Conservation (phyloP, 1,140 invertebrate genomes). For the Hesperophylax magnus region DNA sequence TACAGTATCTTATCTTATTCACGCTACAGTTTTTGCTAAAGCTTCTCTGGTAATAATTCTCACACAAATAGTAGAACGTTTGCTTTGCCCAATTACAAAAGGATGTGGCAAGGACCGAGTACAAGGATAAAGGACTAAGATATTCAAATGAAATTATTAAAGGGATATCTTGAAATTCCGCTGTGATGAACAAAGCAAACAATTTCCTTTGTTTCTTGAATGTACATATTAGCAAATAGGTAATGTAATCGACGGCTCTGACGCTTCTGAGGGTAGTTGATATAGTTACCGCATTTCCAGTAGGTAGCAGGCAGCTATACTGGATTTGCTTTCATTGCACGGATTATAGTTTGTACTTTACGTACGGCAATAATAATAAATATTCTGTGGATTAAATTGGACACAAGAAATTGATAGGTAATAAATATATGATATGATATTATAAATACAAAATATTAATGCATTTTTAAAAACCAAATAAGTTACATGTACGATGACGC, state of each 20-base stretch:
- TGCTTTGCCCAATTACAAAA: constrained; percentile 53
- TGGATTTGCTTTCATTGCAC: too few relatives aligned
- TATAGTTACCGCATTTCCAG: background rate
- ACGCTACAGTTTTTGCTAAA: too few relatives aligned
- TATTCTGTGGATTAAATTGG: too few relatives aligned
- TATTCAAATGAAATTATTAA: constrained; percentile 52
- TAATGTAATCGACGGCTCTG: constrained; percentile 31
- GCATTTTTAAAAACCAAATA: too few relatives aligned
- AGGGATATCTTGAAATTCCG: constrained; percentile 47
- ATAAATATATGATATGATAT: too few relatives aligned
- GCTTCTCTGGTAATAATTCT: background rate
- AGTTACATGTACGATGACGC: too few relatives aligned
- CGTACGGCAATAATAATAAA: too few relatives aligned
- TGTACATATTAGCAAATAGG: constrained; percentile 30
- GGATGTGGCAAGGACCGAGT: constrained; percentile 46
- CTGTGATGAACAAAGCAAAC: constrained; percentile 44
- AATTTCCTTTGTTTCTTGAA: constrained; percentile 35
- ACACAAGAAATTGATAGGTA: too few relatives aligned
- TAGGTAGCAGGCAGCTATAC: too few relatives aligned
- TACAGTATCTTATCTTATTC: too few relatives aligned
- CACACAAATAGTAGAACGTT: constrained; percentile 27
- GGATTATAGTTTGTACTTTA: too few relatives aligned
- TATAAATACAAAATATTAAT: too few relatives aligned
- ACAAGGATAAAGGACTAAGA: constrained; percentile 45
- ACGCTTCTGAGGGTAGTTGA: background rate